Percentiles rank a stretch among this genome's conserved stretches.
phyloP scores from a whole-genome alignment of 2,113 vertebrate genomes.

The Oryzias curvinotus region DNA sequence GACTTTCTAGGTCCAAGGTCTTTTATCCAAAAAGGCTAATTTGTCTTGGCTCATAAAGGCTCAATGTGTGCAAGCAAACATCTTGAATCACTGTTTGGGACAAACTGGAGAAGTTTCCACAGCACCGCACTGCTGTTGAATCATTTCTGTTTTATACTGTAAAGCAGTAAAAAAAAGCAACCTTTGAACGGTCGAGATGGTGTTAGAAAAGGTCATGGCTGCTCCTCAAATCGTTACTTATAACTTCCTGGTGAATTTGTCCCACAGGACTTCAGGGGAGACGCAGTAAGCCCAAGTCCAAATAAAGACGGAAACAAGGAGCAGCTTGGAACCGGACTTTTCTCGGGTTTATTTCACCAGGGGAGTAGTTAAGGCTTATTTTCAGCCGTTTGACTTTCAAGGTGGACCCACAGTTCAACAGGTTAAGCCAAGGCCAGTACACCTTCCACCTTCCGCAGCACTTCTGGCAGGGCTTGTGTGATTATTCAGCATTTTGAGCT shows the following conservation, averaged over 20 bases:
- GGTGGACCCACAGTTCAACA: slow-evolving; percentile 3
- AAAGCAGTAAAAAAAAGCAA: slow-evolving; percentile 33
- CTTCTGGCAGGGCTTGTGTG: slow-evolving; percentile 6
- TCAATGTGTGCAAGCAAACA: slow-evolving; percentile 54
- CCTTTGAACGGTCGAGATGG: no score
- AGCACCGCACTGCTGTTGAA: slow-evolving; percentile 62
- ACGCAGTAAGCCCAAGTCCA: not conserved
- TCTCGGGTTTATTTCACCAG: not conserved
- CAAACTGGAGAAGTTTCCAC: slow-evolving; percentile 64
- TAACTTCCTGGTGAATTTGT: slow-evolving; percentile 45
- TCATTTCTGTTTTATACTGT: slow-evolving; percentile 61
- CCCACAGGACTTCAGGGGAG: slow-evolving; percentile 10
- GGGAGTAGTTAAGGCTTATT: slow-evolving; percentile 10
- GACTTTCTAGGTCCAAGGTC: slow-evolving; percentile 47
- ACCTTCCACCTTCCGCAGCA: no score
- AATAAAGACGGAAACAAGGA: slow-evolving; percentile 1
- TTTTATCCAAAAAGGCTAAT: slow-evolving; percentile 63
- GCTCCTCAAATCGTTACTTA: slow-evolving; percentile 34
- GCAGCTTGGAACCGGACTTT: slow-evolving; percentile 13
- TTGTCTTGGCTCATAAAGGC: slow-evolving; percentile 58
- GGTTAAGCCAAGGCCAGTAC: no score
- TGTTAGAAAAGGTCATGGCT: slow-evolving; percentile 14
- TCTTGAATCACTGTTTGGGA: slow-evolving; percentile 69
- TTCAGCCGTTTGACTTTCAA: not conserved
- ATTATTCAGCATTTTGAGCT: slow-evolving; percentile 35